Base-by-base conservation (phyloP, 2,113 vertebrate genomes). In the Nycticorax nycticorax region DNA sequence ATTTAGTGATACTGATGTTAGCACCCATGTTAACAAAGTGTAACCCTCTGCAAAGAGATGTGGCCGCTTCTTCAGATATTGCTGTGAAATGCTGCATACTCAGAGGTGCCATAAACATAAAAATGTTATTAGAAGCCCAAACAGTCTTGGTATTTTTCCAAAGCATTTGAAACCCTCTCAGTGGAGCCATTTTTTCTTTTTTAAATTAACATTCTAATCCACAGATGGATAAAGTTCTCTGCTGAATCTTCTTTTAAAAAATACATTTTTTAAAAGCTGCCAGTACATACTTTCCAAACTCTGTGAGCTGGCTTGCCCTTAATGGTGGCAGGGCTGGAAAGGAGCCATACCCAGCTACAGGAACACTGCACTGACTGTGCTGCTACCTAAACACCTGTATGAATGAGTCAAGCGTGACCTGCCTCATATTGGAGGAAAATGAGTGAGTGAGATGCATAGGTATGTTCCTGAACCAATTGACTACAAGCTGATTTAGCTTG, bases 231-330 rank as follows among this genome's bases (percentile, higher is more conserved):
- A 8, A 48, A 39, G 10, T 5, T 43, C 22, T 79, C 18, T 11
- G 16, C 21, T 57, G n/a, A 35, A 48, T 32, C 9, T 27, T 62
- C n/a, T n/a, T 43, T 6, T 3, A 53, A 52, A 21, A 52, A 21
- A 1, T 2, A 1, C 20, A 2, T 21, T 73, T 85, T 68, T 39
- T 7, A 3, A 39, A 20, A 71, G 7, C 1, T 53, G 22, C 43
- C 77, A 24, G 11, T 6, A 4, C 9, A 17, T 2, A 8, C 23
- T 55, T 35, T 12, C 50, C 45, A 33, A 94, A 39, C 2, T 32
- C 64, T 50, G 37, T 47, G 33, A 39, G 6, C 26, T 32, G 53
- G 8, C 32, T 55, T 37, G 21, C 3, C 17, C 17, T 4, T 22
- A 24, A 15, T 1, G 9, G 14, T 12, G 26, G 63, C 55, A 52